Conservation (phyloP, 23 tunicate genomes). For the Styela clava region DNA sequence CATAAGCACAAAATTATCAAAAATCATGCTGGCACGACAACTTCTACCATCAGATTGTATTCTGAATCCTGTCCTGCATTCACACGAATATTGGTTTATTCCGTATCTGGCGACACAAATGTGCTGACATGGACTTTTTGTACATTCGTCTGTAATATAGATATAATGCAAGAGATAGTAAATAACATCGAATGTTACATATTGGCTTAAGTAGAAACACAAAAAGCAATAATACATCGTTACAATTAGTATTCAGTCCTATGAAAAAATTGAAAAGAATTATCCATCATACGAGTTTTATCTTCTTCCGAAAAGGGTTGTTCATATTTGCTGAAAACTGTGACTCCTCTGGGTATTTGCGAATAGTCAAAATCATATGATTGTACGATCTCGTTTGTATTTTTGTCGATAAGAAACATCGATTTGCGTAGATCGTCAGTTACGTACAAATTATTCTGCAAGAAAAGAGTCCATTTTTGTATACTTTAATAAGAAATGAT, state of each 20-base stretch:
- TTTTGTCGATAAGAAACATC: slow-evolving; percentile 1
- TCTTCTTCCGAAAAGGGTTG: slow-evolving; percentile 15
- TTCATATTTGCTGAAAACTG: slow-evolving; percentile 9
- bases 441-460: slow-evolving; percentile 15
- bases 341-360: slow-evolving; percentile 17
- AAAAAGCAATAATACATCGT: no score
- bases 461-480: not conserved
- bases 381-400: not conserved
- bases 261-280: no score
- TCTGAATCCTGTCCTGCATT: slow-evolving; percentile 38
- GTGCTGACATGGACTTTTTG: slow-evolving; percentile 38
- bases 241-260: no score
- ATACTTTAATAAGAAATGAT: no score
- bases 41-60: slow-evolving; percentile 38
- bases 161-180: not conserved
- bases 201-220: no score
- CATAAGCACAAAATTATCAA: slow-evolving; percentile 45
- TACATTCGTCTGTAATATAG: slow-evolving; percentile 41
- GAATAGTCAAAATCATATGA: not conserved
- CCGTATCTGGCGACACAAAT: slow-evolving; percentile 39
- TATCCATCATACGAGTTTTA: not conserved
- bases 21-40: slow-evolving; percentile 28
- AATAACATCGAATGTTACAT: not conserved
- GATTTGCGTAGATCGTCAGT: slow-evolving; percentile 12
- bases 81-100: slow-evolving; percentile 27